Conservation (phyloP, 2,888 invertebrate genomes). For the Tipula unca region DNA sequence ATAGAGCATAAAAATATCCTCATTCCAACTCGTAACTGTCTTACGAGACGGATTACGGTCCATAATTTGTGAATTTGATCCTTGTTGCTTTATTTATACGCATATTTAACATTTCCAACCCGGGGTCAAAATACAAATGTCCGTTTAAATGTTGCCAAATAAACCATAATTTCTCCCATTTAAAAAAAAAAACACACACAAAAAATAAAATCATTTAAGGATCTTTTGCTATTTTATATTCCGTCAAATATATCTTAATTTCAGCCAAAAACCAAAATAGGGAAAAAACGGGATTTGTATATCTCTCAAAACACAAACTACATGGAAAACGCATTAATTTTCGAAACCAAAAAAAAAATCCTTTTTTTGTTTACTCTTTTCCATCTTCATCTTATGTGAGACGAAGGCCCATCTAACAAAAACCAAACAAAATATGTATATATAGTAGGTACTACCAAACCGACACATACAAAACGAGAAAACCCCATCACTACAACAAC, state of each 20-base stretch:
- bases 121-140: background rate
- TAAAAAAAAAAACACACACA: background rate
- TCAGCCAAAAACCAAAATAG: background rate
- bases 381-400: background rate
- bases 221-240: background rate
- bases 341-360: background rate
- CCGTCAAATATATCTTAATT: conserved; percentile 14
- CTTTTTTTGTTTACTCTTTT: background rate
- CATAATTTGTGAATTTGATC: background rate
- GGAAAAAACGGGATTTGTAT: background rate
- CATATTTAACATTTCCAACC: background rate
- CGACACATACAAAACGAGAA: background rate
- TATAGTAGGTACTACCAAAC: background rate
- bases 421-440: background rate
- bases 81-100: background rate
- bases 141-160: background rate
- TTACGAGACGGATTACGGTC: background rate
- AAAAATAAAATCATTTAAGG: background rate
- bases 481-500: background rate
- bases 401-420: background rate
- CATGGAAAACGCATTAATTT: conserved; percentile 14
- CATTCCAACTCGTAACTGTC: background rate
- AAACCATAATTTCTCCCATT: background rate
- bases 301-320: background rate
- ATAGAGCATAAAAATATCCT: too few relatives aligned